A percentile compares a stretch with the other conserved stretches of the same genome.
phyloP scores from a whole-genome alignment of 2,797 vertebrate species.

The Taenioides sp. region DNA sequence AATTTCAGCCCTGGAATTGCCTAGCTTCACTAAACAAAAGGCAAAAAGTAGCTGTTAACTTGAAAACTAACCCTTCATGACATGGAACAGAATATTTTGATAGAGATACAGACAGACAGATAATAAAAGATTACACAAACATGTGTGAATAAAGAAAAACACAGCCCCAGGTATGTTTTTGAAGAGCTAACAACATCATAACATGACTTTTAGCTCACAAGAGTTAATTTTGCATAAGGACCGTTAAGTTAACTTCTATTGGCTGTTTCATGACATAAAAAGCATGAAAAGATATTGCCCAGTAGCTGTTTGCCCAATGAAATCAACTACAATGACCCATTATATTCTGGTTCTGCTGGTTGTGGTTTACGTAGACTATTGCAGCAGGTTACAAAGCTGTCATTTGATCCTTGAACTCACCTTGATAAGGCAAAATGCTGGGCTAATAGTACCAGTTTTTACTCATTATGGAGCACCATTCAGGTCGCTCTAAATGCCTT shows the following conservation, averaged over 20 bases:
- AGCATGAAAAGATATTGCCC: not conserved
- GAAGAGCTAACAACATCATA: too few relatives aligned
- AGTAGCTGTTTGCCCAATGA: not conserved
- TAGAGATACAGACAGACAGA: too few relatives aligned
- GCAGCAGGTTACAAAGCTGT: slow-evolving; percentile 29
- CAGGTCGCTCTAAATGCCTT: slow-evolving; percentile 74
- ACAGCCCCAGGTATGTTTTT: too few relatives aligned
- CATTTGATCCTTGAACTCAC: slow-evolving; percentile 49
- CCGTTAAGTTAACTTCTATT: not conserved
- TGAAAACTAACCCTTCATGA: too few relatives aligned
- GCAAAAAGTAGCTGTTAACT: too few relatives aligned
- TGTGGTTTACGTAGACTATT: slow-evolving; percentile 21
- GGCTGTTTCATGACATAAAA: not conserved
- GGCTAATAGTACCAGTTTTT: slow-evolving; percentile 47
- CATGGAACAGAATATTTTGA: too few relatives aligned
- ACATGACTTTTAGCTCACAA: too few relatives aligned
- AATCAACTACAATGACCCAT: slow-evolving; percentile 11
- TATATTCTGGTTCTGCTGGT: slow-evolving; percentile 10
- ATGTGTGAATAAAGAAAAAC: too few relatives aligned
- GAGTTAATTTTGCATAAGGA: too few relatives aligned
- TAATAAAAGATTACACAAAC: too few relatives aligned
- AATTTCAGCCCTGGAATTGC: too few relatives aligned
- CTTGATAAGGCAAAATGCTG: slow-evolving; percentile 56
- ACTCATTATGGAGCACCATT: slow-evolving; percentile 48
- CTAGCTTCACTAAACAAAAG: too few relatives aligned